Evolutionary conservation across 35 echinoderm and acorn worm genomes (phyloP).

Genomic region (Antedon bifida): DNA sequence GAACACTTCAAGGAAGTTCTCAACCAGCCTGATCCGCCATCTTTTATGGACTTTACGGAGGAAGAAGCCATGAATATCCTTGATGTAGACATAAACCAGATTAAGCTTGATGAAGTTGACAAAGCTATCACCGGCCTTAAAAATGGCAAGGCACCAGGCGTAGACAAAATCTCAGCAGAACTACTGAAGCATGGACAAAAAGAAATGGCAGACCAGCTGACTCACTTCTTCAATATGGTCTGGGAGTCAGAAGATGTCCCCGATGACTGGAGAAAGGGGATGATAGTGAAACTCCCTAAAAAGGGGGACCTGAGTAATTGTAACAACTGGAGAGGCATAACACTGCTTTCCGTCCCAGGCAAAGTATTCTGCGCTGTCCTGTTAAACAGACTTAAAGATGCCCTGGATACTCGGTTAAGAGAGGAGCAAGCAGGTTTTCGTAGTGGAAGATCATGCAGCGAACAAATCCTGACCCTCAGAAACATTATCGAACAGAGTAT

Average conservation of each 20-base stretch:
- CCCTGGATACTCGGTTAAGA: conserved; percentile 6
- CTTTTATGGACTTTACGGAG: conserved; percentile 10
- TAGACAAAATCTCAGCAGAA: neutral
- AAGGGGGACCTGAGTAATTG: no score
- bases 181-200: neutral
- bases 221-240: conserved; percentile 8
- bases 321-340: no score
- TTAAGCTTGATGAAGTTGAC: conserved; percentile 1
- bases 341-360: neutral
- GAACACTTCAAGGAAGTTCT: conserved; percentile 22
- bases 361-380: conserved; percentile 12
- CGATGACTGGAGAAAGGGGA: no score
- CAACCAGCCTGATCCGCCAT: conserved; percentile 2
- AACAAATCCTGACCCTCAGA: conserved; percentile 25
- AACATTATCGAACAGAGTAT: conserved; percentile 34
- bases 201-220: neutral
- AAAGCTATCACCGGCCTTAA: conserved; percentile 12
- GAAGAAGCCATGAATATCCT: neutral
- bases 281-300: no score
- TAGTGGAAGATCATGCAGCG: conserved; percentile 8
- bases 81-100: conserved; percentile 7
- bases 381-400: conserved; percentile 7
- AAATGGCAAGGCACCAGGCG: conserved; percentile 3
- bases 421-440: conserved; percentile 22
- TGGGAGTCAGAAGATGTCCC: no score